Evolutionary conservation across 2,888 invertebrate genomes (phyloP), one percentile per base, ranked within the genome.

Genomic region (Leptinotarsa haldemani): DNA sequence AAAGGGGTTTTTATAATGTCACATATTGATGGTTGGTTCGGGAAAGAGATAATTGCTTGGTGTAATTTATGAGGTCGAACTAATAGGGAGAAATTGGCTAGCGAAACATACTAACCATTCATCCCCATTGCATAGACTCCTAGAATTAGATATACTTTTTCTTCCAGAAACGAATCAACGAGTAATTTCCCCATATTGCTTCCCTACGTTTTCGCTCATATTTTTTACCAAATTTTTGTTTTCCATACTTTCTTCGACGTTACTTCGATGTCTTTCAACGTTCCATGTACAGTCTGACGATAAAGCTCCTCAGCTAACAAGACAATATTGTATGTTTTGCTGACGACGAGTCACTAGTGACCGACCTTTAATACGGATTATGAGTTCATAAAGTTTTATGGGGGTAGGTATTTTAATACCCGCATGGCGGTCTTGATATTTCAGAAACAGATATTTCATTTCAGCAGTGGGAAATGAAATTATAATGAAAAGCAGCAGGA

Each of bases 331-430:
- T 50, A 50, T 50, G 50, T 16, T 50, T 16, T n/a, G 50, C 50
- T 50, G 50, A n/a, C 1, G 13, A 50, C 15, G 50, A n/a, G 50
- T 50, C 50, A n/a, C 50, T 4, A n/a, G 16, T 50, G 50, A 50
- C 50, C 15, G 50, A 15, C 15, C 50, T 50, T 50, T 16, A 15
- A 50, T 50, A n/a, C 16, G 16, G n/a, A n/a, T n/a, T 50, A 50
- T 50, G 50, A 50, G 15, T 50, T 50, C 50, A n/a, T 50, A n/a
- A 50, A 50, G 50, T 50, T 50, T 50, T 50, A 50, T 50, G n/a
- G 50, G n/a, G 50, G 50, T 7, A 0, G 50, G 50, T 50, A 50
- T 50, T 4, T 50, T 50, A 50, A 15, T 50, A n/a, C 50, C 50
- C 50, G 50, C 50, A 50, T 50, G 50, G 7, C 4, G 50, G n/a